A percentile compares a stretch with the other conserved stretches of the same genome.
Evolutionary conservation across 2,888 invertebrate species (phyloP).

Genomic region (Drosophila monieri): DNA sequence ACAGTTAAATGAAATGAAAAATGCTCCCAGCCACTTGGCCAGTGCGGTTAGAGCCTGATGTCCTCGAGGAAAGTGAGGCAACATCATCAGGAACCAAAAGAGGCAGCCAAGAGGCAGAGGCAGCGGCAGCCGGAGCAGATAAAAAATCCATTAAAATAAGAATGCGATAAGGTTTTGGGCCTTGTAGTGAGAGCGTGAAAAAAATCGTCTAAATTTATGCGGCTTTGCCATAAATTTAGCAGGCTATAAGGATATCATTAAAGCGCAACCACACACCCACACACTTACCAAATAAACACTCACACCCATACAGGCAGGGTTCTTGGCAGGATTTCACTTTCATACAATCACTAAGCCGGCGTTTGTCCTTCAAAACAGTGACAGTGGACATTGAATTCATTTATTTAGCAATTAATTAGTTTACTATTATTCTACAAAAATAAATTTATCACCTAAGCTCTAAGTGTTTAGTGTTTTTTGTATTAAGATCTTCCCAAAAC

Average conservation of each 20-base stretch:
- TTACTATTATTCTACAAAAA: no score
- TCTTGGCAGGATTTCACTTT: constrained; percentile 76
- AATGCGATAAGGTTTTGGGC: constrained; percentile 68
- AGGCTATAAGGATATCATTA: constrained; percentile 80
- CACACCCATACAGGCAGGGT: constrained; percentile 24
- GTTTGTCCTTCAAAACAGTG: constrained; percentile 60
- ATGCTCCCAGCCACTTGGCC: constrained; percentile 59
- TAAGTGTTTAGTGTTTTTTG: neutral
- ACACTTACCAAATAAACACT: constrained; percentile 22
- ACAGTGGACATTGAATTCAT: constrained; percentile 45
- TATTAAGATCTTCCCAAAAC: neutral
- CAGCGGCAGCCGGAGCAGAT: constrained; percentile 59
- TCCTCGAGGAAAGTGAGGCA: constrained; percentile 51
- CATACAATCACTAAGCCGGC: constrained; percentile 52
- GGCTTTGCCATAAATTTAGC: constrained; percentile 78
- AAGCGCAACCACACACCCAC: constrained; percentile 63
- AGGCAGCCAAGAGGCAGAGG: constrained; percentile 48
- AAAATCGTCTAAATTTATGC: constrained; percentile 74
- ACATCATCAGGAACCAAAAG: constrained; percentile 57
- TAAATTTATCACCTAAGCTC: no score
- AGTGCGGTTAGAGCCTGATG: constrained; percentile 50
- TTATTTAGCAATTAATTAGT: neutral
- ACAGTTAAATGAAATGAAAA: constrained; percentile 73
- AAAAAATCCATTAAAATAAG: constrained; percentile 81
- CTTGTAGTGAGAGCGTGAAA: constrained; percentile 71